Evolutionary conservation across 2,797 vertebrate species (phyloP).

Genomic region (Coregonus suidteri): DNA sequence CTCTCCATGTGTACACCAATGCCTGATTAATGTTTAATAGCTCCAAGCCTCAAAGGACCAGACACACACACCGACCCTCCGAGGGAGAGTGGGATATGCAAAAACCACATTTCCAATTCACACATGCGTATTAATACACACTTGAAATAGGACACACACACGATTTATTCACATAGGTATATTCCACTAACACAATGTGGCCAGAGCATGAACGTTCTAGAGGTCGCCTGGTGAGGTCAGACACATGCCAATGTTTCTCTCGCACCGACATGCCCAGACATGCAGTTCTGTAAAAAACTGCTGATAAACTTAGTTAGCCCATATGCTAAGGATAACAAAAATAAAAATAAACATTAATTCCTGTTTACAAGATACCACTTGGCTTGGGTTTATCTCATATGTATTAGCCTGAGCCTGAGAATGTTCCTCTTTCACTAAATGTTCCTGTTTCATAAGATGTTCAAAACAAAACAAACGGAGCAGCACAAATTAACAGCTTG

Average conservation of each 20-base stretch:
- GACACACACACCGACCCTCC: slow-evolving; percentile 2
- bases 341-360: not conserved
- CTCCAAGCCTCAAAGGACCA: slow-evolving; percentile 40
- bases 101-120: too few species aligned
- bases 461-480: not conserved
- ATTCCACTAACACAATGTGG: slow-evolving; percentile 44
- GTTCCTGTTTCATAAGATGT: not conserved
- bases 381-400: not conserved
- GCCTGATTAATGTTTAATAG: slow-evolving; percentile 70
- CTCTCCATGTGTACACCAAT: slow-evolving; percentile 56
- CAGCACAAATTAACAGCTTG: not conserved
- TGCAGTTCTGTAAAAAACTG: not conserved
- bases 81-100: too few species aligned
- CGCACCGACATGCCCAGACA: not conserved
- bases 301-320: too few species aligned
- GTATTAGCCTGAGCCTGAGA: too few species aligned
- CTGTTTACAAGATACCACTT: not conserved
- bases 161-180: slow-evolving; percentile 45
- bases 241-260: not conserved
- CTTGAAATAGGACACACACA: slow-evolving; percentile 4
- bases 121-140: too few species aligned
- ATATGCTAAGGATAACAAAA: too few species aligned
- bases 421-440: too few species aligned
- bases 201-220: not conserved
- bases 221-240: not conserved